These are phyloP conservation scores for Eulacestoma nigropectus DNA, from an alignment of 2,113 vertebrate species.

Conservation along the genomic window DNA sequence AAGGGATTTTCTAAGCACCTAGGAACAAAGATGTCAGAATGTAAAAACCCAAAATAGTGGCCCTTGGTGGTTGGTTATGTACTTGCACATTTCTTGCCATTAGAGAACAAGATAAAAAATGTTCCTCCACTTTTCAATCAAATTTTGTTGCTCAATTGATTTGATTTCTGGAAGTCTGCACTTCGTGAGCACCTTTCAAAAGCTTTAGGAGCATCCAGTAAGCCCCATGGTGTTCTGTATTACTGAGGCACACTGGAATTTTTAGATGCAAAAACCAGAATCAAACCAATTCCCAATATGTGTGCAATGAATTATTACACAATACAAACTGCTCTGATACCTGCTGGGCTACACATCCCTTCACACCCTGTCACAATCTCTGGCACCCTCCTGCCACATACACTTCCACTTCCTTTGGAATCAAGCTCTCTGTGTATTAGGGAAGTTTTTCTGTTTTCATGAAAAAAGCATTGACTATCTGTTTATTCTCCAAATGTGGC, in stretches of 20 bases:
- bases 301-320: background rate
- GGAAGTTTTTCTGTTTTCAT: background rate
- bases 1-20: conserved; percentile 1
- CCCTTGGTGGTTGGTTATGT: conserved; percentile 37
- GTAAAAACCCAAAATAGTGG: conserved; percentile 40
- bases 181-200: background rate
- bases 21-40: conserved; percentile 9
- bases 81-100: conserved; percentile 17
- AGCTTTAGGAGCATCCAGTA: background rate
- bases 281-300: background rate
- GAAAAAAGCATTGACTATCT: background rate
- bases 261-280: background rate
- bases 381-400: background rate
- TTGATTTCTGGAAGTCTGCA: background rate
- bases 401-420: background rate
- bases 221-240: background rate
- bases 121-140: background rate
- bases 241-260: background rate
- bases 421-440: background rate
- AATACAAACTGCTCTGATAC: background rate
- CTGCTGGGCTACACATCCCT: background rate
- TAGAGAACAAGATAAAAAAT: background rate
- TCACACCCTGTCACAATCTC: background rate
- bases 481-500: background rate
- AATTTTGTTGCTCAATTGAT: background rate